Conservation (phyloP, 2,113 vertebrate genomes). For the Amphiprion percula region DNA sequence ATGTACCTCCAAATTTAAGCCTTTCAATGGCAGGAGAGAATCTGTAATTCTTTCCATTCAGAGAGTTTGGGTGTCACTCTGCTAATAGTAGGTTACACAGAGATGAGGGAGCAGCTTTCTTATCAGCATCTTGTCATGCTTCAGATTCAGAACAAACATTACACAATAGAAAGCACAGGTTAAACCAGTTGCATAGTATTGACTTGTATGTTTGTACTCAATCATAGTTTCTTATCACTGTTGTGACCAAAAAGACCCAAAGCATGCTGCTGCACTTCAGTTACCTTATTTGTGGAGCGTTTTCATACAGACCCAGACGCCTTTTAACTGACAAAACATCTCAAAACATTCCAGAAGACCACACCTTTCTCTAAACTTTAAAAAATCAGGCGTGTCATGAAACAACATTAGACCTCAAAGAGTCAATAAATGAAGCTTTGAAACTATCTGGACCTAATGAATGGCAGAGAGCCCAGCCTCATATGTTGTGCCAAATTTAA, state of each 20-base stretch:
- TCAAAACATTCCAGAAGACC: background rate
- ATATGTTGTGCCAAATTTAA: too few species aligned
- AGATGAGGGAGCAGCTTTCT: background rate
- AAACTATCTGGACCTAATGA: background rate
- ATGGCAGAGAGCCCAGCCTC: background rate
- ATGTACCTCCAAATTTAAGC: too few species aligned
- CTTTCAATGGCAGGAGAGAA: too few species aligned
- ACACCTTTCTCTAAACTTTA: background rate
- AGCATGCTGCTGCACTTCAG: background rate
- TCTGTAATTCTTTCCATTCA: too few species aligned
- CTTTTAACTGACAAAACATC: background rate
- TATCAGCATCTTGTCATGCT: conserved; percentile 9
- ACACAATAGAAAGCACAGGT: background rate
- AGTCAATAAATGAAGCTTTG: background rate
- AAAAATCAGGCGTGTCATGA: background rate
- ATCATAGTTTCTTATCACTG: background rate
- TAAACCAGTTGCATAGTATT: background rate
- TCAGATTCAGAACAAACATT: background rate
- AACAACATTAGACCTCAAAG: background rate
- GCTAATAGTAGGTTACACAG: too few species aligned
- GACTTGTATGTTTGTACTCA: background rate
- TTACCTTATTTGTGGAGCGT: too few species aligned
- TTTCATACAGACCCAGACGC: too few species aligned
- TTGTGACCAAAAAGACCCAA: background rate
- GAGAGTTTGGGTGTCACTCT: too few species aligned